Conservation (phyloP, 35 echinoderm and acorn worm species). For the Amphiura filiformis region DNA sequence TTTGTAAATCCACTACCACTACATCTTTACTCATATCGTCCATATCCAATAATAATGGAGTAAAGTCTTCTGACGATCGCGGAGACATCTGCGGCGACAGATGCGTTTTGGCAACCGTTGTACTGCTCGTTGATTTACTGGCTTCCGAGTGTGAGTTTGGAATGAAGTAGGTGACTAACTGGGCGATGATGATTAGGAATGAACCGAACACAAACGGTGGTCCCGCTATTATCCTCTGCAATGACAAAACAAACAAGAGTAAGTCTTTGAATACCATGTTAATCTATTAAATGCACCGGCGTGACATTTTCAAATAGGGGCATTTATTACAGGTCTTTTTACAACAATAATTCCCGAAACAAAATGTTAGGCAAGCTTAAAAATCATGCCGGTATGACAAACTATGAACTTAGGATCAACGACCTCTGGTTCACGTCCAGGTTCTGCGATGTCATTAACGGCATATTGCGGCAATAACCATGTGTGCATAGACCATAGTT, state of each 20-base stretch:
- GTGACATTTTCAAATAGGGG: no score
- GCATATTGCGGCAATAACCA: no score
- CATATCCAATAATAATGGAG: constrained; percentile 55
- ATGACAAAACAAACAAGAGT: not conserved
- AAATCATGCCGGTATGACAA: no score
- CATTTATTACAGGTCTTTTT: no score
- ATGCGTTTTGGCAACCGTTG: not conserved
- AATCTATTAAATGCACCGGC: no score
- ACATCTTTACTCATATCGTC: constrained; percentile 24
- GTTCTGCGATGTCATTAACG: no score
- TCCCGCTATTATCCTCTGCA: not conserved
- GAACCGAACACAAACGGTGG: constrained; percentile 87
- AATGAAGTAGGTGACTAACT: constrained; percentile 87
- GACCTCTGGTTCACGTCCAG: no score
- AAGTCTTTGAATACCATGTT: no score
- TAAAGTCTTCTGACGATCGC: constrained; percentile 28
- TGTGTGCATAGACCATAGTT: no score
- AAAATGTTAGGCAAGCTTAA: no score
- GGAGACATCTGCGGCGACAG: not conserved
- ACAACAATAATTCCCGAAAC: no score
- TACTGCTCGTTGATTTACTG: not conserved
- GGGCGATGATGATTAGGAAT: constrained; percentile 72
- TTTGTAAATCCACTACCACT: constrained; percentile 27
- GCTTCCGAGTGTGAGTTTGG: constrained; percentile 26
- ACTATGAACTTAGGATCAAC: no score